Evolutionary conservation across 2,113 vertebrate genomes (phyloP).

Genomic region (Epinephelus moara): DNA sequence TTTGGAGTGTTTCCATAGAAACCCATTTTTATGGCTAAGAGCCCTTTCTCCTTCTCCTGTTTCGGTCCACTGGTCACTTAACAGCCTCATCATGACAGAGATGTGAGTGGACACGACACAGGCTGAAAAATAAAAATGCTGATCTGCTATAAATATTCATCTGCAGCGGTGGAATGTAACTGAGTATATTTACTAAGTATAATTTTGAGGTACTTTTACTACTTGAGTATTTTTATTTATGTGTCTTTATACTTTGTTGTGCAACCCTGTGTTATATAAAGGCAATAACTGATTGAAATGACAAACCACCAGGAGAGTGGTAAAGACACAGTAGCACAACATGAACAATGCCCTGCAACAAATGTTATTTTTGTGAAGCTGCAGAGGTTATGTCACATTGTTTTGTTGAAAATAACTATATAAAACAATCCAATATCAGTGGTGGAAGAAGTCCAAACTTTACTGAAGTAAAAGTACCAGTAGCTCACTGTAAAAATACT

Average conservation of each 20-base stretch:
- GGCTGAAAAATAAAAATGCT: not conserved
- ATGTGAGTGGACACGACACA: slow-evolving; percentile 21
- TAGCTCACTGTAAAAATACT: too few species aligned
- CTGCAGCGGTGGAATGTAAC: too few species aligned
- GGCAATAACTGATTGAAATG: too few species aligned
- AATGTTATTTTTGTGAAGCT: not conserved
- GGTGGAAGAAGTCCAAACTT: too few species aligned
- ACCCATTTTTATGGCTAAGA: slow-evolving; percentile 79
- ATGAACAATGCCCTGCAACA: not conserved
- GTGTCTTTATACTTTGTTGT: not conserved
- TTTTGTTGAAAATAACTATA: not conserved
- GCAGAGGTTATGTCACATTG: too few species aligned
- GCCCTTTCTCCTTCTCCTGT: slow-evolving; percentile 64
- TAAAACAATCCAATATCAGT: not conserved
- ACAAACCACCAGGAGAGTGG: not conserved
- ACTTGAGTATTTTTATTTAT: not conserved
- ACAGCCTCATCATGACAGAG: slow-evolving; percentile 63
- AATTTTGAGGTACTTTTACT: not conserved
- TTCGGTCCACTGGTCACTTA: slow-evolving; percentile 71
- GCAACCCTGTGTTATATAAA: too few species aligned
- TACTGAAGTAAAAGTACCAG: too few species aligned
- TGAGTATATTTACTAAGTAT: not conserved
- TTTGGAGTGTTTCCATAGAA: slow-evolving; percentile 85
- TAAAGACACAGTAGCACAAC: not conserved
- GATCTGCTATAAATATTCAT: not conserved